Evolutionary conservation across 2,888 invertebrate genomes (phyloP), one percentile per base, ranked within the genome.

Genomic region (Entomobrya proxima): DNA sequence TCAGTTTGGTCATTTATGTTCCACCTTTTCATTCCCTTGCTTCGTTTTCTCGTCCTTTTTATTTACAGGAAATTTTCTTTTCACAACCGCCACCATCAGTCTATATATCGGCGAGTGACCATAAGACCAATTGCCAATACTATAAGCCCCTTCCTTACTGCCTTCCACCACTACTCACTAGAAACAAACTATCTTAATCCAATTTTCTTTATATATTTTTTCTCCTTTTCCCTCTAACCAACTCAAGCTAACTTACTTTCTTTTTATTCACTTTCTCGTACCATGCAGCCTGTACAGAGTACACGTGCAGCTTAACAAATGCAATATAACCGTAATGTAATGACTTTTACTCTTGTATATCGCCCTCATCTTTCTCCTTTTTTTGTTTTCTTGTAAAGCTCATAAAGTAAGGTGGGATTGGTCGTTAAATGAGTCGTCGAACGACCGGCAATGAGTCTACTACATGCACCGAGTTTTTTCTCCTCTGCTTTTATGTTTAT

Each of bases 381-480:
- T 52, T 18, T 55, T 55, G 24, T 55, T 55, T 27, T 7, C 52
- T 55, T 7, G 9, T 55, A 13, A 27, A 27, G 55, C 30, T 47
- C 15, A 55, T 27, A 55, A 55, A 55, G 55, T 27, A 55, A 55
- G 55, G 24, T 55, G 13, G 55, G 27, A 55, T 55, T 55, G 55
- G 55, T 55, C 55, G 55, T 55, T 55, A 55, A 55, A 55, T 55
- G 27, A 55, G 55, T 55, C 55, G 55, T 47, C 47, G 47, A 55
- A 55, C 55, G 55, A 55, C 55, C 55, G 55, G 55, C 55, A 55
- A 55, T 55, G 55, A 55, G 55, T 55, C 24, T 15, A 55, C 55
- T 4, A 55, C 55, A 55, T 55, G 24, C 11, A n/a, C n/a, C n/a
- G n/a, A n/a, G n/a, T n/a, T n/a, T n/a, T n/a, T n/a, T n/a, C n/a